Conservation (phyloP, 2,797 vertebrate genomes). For the Sardinella longiceps region DNA sequence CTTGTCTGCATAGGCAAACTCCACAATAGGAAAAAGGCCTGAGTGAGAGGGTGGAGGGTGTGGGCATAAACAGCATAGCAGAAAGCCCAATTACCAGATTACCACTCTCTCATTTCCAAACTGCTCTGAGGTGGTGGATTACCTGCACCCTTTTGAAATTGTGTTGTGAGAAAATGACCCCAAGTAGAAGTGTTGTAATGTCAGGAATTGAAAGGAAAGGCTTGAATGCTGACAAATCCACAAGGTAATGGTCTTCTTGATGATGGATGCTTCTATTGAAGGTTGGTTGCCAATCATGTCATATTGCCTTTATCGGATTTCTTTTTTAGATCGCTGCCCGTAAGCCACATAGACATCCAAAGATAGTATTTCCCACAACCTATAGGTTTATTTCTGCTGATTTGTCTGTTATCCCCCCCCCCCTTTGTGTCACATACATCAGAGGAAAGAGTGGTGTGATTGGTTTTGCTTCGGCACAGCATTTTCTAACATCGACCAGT, state of each 20-base stretch:
- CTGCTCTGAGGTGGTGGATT: not conserved
- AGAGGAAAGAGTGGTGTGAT: too few species aligned
- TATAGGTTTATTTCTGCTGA: not conserved
- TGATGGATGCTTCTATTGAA: not conserved
- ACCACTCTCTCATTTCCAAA: not conserved
- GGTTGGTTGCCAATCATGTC: not conserved
- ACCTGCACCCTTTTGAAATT: not conserved
- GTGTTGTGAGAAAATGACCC: not conserved
- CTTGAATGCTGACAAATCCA: not conserved
- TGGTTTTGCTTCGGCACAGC: too few species aligned
- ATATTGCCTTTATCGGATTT: not conserved
- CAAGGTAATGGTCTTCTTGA: not conserved
- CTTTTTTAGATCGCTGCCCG: not conserved
- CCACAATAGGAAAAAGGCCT: not conserved
- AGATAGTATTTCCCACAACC: not conserved
- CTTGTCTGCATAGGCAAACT: not conserved
- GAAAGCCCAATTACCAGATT: not conserved
- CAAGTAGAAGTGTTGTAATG: not conserved
- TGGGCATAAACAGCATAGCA: conserved; percentile 5
- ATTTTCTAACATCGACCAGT: too few species aligned
- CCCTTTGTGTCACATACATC: too few species aligned
- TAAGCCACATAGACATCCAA: not conserved
- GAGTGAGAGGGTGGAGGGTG: not conserved
- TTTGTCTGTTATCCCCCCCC: too few species aligned
- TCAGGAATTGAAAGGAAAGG: not conserved